phyloP scores from a whole-genome alignment of 1,140 invertebrate species.

The Microplitis demolitor region DNA sequence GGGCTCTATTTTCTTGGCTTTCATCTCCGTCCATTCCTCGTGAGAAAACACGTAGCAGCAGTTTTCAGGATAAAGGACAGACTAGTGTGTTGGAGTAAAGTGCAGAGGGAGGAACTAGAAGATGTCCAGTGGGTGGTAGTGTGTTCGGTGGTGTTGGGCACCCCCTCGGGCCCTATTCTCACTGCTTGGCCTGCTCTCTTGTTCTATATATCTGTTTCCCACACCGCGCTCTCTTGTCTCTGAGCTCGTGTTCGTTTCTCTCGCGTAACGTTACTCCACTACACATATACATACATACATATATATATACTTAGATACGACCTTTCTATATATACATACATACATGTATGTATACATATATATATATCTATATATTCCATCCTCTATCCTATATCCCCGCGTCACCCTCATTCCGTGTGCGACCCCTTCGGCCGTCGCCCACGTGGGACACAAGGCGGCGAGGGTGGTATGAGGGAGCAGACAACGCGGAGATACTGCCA shows the following conservation, averaged over 20 bases:
- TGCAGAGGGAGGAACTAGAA: constrained; percentile 28
- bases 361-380: neutral
- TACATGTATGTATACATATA: neutral
- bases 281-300: constrained; percentile 8
- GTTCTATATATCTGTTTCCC: neutral
- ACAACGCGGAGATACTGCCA: constrained; percentile 51
- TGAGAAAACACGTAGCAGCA: constrained; percentile 1
- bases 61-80: constrained; percentile 19
- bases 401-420: constrained; percentile 51
- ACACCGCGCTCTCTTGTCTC: neutral
- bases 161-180: constrained; percentile 32
- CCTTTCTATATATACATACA: constrained; percentile 4
- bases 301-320: neutral
- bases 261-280: neutral
- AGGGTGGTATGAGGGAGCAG: constrained; percentile 51
- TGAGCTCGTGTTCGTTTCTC: too few species aligned
- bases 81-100: neutral
- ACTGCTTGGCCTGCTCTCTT: constrained; percentile 17
- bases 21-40: neutral
- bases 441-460: constrained; percentile 49
- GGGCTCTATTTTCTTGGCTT: too few species aligned
- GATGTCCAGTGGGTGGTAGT: constrained; percentile 47
- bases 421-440: constrained; percentile 57
- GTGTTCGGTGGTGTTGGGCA: constrained; percentile 22
- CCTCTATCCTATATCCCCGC: constrained; percentile 34